A percentile compares a stretch with the other conserved stretches of the same genome.
Evolutionary conservation across 2,888 invertebrate genomes (phyloP).

Genomic region (Drosophila nigricruria): DNA sequence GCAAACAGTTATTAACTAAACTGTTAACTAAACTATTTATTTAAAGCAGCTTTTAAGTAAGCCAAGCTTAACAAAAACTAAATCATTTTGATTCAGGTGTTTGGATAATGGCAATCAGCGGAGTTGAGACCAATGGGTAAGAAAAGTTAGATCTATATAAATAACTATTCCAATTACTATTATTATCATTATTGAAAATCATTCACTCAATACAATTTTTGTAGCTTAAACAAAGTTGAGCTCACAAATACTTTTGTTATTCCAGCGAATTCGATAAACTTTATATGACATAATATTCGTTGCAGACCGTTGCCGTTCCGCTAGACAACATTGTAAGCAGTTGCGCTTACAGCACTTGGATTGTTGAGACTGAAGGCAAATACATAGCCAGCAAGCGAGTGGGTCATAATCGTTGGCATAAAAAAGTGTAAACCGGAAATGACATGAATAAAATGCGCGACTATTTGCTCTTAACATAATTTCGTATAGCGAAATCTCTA

Average conservation of each 20-base stretch:
- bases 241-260: neutral
- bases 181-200: neutral
- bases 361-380: constrained; percentile 20
- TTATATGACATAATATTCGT: constrained; percentile 10
- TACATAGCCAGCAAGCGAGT: constrained; percentile 19
- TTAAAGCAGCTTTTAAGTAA: constrained; percentile 1
- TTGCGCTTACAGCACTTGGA: constrained; percentile 3
- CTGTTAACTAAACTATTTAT: constrained; percentile 2
- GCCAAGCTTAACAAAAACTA: neutral
- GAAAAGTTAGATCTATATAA: neutral
- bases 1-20: constrained; percentile 4
- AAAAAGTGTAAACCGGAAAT: constrained; percentile 72
- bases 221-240: neutral
- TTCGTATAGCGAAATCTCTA: constrained; percentile 26
- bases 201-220: neutral
- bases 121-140: neutral
- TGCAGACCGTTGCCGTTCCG: constrained; percentile 8
- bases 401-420: constrained; percentile 68
- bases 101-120: neutral
- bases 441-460: constrained; percentile 67
- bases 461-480: constrained; percentile 37
- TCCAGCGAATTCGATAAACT: constrained; percentile 1
- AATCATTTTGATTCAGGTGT: neutral
- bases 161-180: neutral
- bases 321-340: constrained; percentile 14